Evolutionary conservation across 92 coral and sea anemone species (phyloP).

Genomic region (Pocillopora grandis): DNA sequence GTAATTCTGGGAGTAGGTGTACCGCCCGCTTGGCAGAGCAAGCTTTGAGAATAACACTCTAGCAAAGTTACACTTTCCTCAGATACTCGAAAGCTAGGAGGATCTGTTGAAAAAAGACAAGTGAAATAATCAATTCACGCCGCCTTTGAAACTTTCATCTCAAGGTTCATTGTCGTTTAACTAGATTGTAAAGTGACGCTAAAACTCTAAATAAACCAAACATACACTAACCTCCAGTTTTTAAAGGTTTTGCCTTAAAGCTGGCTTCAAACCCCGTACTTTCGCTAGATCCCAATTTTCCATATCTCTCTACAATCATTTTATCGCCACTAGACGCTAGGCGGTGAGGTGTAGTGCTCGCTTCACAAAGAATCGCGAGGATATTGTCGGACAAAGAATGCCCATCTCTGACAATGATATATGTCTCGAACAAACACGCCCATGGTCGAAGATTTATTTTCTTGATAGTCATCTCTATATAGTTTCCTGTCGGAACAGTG

Average conservation of each 20-base stretch:
- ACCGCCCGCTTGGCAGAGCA: constrained; percentile 19
- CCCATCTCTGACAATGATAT: constrained; percentile 14
- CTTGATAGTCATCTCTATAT: constrained; percentile 16
- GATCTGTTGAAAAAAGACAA: neutral
- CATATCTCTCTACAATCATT: constrained; percentile 12
- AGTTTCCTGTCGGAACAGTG: constrained; percentile 23
- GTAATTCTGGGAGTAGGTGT: constrained; percentile 27
- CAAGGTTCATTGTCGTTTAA: too few relatives aligned
- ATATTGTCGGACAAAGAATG: neutral
- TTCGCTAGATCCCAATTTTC: neutral
- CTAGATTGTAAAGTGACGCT: neutral
- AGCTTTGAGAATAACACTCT: neutral
- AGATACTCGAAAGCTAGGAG: neutral
- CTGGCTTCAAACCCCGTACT: neutral
- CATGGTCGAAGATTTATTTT: constrained; percentile 2
- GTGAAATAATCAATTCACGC: neutral
- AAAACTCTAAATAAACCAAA: too few relatives aligned
- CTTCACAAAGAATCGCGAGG: constrained; percentile 7
- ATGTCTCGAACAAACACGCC: constrained; percentile 18
- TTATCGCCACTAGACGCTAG: constrained; percentile 11
- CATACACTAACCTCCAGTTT: constrained; percentile 7
- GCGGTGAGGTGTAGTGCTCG: neutral
- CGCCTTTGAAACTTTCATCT: neutral
- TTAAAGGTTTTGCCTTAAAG: neutral
- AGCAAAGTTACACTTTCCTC: neutral